Conservation (phyloP, 2,113 vertebrate genomes). For the Anarhynchus alexandrinus region DNA sequence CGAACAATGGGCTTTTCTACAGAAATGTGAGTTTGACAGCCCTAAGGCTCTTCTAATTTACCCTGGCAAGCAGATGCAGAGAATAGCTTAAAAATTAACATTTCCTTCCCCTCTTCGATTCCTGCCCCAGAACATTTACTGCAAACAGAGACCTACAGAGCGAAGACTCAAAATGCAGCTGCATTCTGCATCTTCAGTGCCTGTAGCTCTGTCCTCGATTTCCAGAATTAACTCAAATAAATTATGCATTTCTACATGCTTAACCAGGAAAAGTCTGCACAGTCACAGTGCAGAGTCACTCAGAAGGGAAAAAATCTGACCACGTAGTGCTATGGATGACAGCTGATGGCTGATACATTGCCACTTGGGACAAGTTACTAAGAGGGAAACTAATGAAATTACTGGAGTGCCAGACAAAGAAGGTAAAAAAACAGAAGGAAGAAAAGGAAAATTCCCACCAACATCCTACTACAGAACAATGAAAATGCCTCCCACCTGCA, state of each 20-base stretch:
- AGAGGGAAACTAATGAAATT: constrained; percentile 23
- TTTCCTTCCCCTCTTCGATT: background rate
- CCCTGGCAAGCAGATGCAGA: background rate
- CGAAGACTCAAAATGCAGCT: background rate
- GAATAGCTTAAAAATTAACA: background rate
- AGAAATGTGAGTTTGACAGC: constrained; percentile 7
- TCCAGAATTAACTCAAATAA: constrained; percentile 42
- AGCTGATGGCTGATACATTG: background rate
- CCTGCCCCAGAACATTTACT: background rate
- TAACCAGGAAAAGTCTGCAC: background rate
- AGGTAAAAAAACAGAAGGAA: background rate
- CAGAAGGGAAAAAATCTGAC: constrained; percentile 4
- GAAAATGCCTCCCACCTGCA: constrained; percentile 16
- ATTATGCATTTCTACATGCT: constrained; percentile 26
- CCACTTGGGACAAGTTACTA: constrained; percentile 27
- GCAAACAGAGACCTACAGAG: background rate
- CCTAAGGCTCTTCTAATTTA: constrained; percentile 9
- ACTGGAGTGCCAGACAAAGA: background rate
- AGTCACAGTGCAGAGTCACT: constrained; percentile 11
- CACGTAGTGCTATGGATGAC: background rate
- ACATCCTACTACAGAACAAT: background rate
- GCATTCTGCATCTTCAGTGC: background rate
- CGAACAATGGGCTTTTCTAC: constrained; percentile 30
- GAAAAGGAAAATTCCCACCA: constrained; percentile 19
- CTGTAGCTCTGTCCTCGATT: constrained; percentile 10